Base-by-base conservation (phyloP, 1,140 invertebrate genomes). In the Brachionus asplanchnoidis region DNA sequence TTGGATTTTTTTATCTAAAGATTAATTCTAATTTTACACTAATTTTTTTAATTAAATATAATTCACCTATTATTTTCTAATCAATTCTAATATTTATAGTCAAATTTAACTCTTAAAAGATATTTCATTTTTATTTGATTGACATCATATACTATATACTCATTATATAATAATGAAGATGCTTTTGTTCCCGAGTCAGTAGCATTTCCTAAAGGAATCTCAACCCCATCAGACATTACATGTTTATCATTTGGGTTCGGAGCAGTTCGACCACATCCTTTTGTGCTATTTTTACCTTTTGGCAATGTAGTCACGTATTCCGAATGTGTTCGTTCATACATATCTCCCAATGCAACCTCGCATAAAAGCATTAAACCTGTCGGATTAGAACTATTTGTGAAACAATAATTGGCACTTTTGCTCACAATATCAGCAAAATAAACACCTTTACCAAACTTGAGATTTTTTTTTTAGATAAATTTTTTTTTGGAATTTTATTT, bases 401-500 rank as follows among this genome's bases (percentile, higher is more conserved):
- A 93, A 91, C 97, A 99, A 89, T 99, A 99, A 89, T 99, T 98
- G 0, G 97, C 97, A 1, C 96, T 98, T 89, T 99, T 99, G 0
- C 95, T 96, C 0, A 98, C 96, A 95, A 98, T 98, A 89, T 99
- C 97, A 3, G 97, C 97, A 91, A 99, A 98, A 89, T 99, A 99
- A 60, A 93, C 92, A 88, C 91, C 91, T 87, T 92, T 92, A 79
- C 97, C 97, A 90, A 99, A 99, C 97, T 99, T 99, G 90, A 99
- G 99, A 86, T 97, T 97, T 42, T 95, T 95, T 88, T 88, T 17
- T 82, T 9, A 56, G 75, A 50, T 36, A n/a, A 46, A 14, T 23
- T 7, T 20, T 9, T 66, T 50, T 26, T 70, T 56, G 50, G 8
- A 36, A 36, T 7, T 36, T 79, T 82, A 14, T 7, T 53, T 12